Evolutionary conservation across 2,797 vertebrate genomes (phyloP), one percentile per base, ranked within the genome.

Genomic region (Aplochiton taeniatus): DNA sequence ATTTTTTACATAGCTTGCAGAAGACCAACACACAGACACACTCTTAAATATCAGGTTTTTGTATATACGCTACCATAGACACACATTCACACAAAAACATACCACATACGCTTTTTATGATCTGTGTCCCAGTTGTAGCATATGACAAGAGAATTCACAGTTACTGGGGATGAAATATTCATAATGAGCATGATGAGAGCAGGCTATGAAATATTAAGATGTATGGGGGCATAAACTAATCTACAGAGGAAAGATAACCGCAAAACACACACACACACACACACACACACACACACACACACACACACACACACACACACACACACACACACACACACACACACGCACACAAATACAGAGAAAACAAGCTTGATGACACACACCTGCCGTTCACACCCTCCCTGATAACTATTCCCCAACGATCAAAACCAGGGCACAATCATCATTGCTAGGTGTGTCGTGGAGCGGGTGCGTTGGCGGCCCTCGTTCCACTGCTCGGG

Each of bases 111-210:
- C 45, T 0, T 84, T 88, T 88, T 83, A 87, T 91, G 85, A 70
- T 89, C 74, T 74, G 63, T 74, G 78, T 85, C 77, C 78, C 69
- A 84, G 90, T 92, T 91, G 93, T 92, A 81, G 85, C 91, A 89
- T 83, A 92, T 94, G 92, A 92, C 88, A 90, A 87, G 89, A 91
- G 90, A 89, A 89, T 91, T 92, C 93, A 89, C 90, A 93, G 91
- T 94, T 94, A 93, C 93, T 83, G 86, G 89, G 87, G 90, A 93
- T 95, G 92, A 96, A 95, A 96, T 95, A 95, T 96, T 96, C 93
- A 95, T 93, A 92, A 93, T 93, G 91, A 93, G 91, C 92, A 90
- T 87, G 91, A 94, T 93, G 93, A 93, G 89, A 72, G 86, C 87
- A 90, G 88, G 86, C 87, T 86, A 85, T 96, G 93, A 95, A 96